These are phyloP conservation scores for Polydrusus pterygomalis DNA, from an alignment of 2,888 invertebrate species.

Conservation along the genomic window DNA sequence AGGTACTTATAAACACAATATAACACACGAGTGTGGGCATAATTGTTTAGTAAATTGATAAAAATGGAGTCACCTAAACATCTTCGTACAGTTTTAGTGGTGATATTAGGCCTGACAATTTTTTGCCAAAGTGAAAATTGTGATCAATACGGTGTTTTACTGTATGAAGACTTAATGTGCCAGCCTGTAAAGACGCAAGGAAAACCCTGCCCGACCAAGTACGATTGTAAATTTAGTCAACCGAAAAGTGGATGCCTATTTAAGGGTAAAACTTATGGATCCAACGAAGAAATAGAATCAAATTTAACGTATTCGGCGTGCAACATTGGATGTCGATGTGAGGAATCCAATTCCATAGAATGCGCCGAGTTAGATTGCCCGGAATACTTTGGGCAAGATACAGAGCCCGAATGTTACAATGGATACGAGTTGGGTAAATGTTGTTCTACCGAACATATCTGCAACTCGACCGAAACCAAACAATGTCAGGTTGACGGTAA, in stretches of 20 bases:
- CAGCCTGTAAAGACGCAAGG: constrained; percentile 53
- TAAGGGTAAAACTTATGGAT: constrained; percentile 48
- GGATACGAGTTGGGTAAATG: constrained; percentile 53
- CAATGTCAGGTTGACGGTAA: constrained; percentile 72
- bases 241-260: constrained; percentile 55
- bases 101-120: background rate
- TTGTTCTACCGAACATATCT: constrained; percentile 50
- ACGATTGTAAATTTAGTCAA: constrained; percentile 56
- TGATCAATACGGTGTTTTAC: background rate
- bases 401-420: constrained; percentile 42
- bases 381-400: constrained; percentile 42
- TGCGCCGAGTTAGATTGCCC: constrained; percentile 61
- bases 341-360: background rate
- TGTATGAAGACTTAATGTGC: constrained; percentile 62
- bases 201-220: constrained; percentile 58
- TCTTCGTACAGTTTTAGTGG: background rate
- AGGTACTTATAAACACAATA: background rate
- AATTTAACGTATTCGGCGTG: constrained; percentile 56
- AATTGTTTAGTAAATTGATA: background rate
- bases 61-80: background rate
- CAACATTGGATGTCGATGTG: constrained; percentile 57
- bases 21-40: background rate
- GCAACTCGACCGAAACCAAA: constrained; percentile 30
- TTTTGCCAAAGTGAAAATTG: background rate
- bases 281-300: constrained; percentile 47